Evolutionary conservation across 2,888 invertebrate species (phyloP).

Genomic region (Iphiclides podalirius): DNA sequence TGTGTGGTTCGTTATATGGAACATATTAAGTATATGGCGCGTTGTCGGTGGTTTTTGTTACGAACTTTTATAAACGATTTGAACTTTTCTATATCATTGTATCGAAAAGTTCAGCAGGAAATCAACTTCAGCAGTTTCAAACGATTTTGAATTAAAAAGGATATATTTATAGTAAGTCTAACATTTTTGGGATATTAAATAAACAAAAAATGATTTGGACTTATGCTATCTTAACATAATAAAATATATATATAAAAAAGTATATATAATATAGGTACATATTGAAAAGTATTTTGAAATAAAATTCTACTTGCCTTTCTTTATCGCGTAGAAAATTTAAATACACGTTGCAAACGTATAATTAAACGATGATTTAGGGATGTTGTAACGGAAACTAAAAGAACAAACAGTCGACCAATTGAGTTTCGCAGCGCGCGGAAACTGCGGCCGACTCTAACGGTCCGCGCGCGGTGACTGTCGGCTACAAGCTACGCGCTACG

Average conservation of each 20-base stretch:
- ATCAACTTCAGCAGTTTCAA: background rate
- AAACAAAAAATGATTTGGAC: too few relatives aligned
- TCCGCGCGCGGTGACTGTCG: conserved; percentile 59
- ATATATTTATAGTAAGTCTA: too few relatives aligned
- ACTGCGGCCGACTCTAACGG: conserved; percentile 59
- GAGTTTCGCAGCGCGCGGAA: conserved; percentile 35
- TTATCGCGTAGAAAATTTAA: conserved; percentile 22
- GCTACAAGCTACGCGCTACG: conserved; percentile 45
- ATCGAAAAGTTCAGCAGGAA: background rate
- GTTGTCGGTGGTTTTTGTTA: too few relatives aligned
- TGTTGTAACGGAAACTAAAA: conserved; percentile 24
- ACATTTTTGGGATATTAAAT: too few relatives aligned
- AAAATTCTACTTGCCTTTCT: conserved; percentile 28
- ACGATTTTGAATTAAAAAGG: background rate
- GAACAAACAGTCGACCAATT: conserved; percentile 13
- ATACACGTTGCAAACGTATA: conserved; percentile 36
- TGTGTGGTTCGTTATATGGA: too few relatives aligned
- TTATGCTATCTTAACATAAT: too few relatives aligned
- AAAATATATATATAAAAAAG: too few relatives aligned
- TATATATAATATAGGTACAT: too few relatives aligned
- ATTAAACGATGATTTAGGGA: conserved; percentile 34
- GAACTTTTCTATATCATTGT: too few relatives aligned
- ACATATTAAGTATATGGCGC: too few relatives aligned
- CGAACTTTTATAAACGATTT: too few relatives aligned
- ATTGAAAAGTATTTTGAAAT: too few relatives aligned